Evolutionary conservation across 2,888 invertebrate genomes (phyloP).

Genomic region (Drosophila kambysellisi): DNA sequence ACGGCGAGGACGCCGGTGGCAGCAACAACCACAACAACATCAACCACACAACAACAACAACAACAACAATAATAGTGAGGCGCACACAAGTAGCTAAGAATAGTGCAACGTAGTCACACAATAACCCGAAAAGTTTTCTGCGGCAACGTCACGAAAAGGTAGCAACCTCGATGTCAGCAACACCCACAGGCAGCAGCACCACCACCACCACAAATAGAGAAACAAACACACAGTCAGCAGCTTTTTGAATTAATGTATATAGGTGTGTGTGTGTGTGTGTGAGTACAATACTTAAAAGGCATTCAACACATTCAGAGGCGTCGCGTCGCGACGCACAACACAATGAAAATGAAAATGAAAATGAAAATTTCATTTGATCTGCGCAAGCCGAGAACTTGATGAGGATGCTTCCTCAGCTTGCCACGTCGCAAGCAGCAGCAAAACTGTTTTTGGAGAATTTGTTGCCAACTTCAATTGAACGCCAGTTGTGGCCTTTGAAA

Average conservation of each 20-base stretch:
- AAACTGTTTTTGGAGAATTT: slow-evolving; percentile 21
- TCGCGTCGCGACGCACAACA: slow-evolving; percentile 66
- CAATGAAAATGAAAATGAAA: slow-evolving; percentile 82
- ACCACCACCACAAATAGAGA: slow-evolving; percentile 23
- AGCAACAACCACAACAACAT: slow-evolving; percentile 27
- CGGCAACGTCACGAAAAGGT: slow-evolving; percentile 68
- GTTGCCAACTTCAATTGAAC: slow-evolving; percentile 25
- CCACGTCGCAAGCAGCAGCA: not conserved
- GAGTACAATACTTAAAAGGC: slow-evolving; percentile 30
- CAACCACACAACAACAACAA: slow-evolving; percentile 21
- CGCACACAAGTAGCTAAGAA: slow-evolving; percentile 48
- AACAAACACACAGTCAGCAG: slow-evolving; percentile 3
- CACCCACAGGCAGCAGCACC: slow-evolving; percentile 27
- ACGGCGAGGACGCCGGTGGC: slow-evolving; percentile 18
- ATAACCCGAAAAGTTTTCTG: slow-evolving; percentile 68
- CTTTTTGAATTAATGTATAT: slow-evolving; percentile 7
- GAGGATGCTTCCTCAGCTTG: slow-evolving; percentile 37
- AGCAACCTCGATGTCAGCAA: slow-evolving; percentile 54
- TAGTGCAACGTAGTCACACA: slow-evolving; percentile 71
- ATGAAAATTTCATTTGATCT: slow-evolving; percentile 83
- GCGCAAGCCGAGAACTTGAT: slow-evolving; percentile 67
- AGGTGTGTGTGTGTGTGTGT: slow-evolving; percentile 22
- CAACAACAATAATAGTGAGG: not conserved
- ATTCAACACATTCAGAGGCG: slow-evolving; percentile 44
- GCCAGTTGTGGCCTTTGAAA: not conserved